A percentile compares a stretch with the other conserved stretches of the same genome.
Conservation (phyloP, 2,888 invertebrate species). For the Pseudanteris insignis region DNA sequence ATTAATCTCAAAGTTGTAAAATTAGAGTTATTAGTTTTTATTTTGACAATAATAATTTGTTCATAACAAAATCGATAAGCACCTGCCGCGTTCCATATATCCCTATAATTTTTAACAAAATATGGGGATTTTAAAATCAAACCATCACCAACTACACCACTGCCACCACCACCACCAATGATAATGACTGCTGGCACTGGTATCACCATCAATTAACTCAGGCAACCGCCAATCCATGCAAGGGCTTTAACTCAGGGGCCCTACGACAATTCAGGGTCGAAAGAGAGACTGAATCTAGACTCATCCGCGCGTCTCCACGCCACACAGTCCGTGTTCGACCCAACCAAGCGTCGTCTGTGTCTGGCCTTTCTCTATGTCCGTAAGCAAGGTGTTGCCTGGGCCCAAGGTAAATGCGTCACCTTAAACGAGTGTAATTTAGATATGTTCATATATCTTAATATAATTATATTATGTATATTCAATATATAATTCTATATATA, state of each 20-base stretch:
- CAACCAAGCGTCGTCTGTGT: conserved; percentile 62
- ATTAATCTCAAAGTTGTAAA: no score
- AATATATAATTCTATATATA: conserved; percentile 21
- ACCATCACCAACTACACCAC: conserved; percentile 36
- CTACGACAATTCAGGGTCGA: conserved; percentile 48
- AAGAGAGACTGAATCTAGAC: conserved; percentile 48
- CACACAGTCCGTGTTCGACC: conserved; percentile 59
- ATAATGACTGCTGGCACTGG: conserved; percentile 56
- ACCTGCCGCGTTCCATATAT: no score
- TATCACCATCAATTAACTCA: conserved; percentile 59
- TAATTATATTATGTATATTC: conserved; percentile 13
- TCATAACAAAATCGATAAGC: no score
- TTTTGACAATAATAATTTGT: no score
- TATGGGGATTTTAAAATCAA: conserved; percentile 13
- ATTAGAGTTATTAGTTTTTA: no score
- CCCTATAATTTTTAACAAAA: no score
- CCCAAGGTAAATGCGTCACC: conserved; percentile 68
- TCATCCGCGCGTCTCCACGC: conserved; percentile 57
- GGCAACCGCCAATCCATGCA: conserved; percentile 60
- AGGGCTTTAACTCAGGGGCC: conserved; percentile 54
- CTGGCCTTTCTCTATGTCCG: conserved; percentile 65
- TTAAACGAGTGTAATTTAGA: conserved; percentile 67
- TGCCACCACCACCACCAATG: conserved; percentile 37
- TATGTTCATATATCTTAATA: conserved; percentile 55
- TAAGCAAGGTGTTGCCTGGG: conserved; percentile 67